A percentile compares a stretch with the other conserved stretches of the same genome.
These are phyloP conservation scores for Camelus bactrianus DNA, from an alignment of 2,113 vertebrate species.

Conservation along the genomic window DNA sequence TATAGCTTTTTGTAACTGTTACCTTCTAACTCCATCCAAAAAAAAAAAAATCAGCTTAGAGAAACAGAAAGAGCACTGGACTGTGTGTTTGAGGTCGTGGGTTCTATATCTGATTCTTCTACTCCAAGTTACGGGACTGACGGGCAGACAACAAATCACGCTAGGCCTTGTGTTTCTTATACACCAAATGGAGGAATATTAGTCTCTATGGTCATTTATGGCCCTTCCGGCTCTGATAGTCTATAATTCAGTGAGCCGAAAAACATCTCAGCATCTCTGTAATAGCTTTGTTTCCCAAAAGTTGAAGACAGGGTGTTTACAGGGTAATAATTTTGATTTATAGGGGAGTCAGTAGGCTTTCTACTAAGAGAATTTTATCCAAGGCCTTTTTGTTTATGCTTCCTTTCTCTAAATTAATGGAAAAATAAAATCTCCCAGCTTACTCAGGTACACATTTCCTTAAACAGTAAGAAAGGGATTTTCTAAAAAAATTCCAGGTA, in stretches of 20 bases:
- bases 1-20: background rate
- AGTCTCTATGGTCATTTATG: background rate
- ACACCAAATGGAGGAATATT: background rate
- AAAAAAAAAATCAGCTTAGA: background rate
- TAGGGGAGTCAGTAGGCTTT: background rate
- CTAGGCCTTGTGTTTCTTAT: background rate
- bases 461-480: background rate
- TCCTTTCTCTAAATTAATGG: background rate
- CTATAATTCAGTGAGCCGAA: conserved; percentile 6
- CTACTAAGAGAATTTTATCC: conserved; percentile 28
- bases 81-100: background rate
- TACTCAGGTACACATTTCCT: background rate
- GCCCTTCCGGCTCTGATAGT: background rate
- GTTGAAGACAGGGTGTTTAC: background rate
- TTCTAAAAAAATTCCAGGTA: background rate
- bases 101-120: background rate
- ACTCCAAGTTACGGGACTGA: background rate
- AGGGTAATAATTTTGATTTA: conserved; percentile 58
- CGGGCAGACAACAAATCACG: background rate
- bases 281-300: conserved; percentile 35
- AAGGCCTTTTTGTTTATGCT: background rate
- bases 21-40: background rate
- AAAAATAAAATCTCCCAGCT: conserved; percentile 47
- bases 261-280: conserved; percentile 15
- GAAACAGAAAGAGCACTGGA: background rate